Base-by-base conservation (phyloP, 2,888 invertebrate species). In the Aporophyla lueneburgensis region DNA sequence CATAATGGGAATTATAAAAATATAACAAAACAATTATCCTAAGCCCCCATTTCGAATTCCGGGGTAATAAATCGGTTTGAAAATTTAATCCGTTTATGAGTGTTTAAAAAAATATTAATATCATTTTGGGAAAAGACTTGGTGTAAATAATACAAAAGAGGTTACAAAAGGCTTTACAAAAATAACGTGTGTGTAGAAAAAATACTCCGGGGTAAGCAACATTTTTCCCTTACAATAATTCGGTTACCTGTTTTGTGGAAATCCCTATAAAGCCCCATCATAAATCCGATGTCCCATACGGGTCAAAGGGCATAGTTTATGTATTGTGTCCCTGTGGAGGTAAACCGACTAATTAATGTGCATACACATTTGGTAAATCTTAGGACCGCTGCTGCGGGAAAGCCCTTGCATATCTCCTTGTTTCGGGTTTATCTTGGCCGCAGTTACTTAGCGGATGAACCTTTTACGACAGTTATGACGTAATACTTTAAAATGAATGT, bases 251-350 rank as follows among this genome's bases (percentile, higher is more conserved):
- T 85, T 76, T 61, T 70, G 70, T 73, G 49, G 53, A 78, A 85
- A 81, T 81, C 87, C 76, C 67, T 54, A 74, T 77, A 76, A 86
- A 86, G 61, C 79, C 77, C 76, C 69, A 81, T 85, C 82, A 87
- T 87, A 85, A 87, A 87, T 87, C 87, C 71, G 21, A 72, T 72
- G 69, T 40, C 76, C 79, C 62, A 46, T 76, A 62, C 16, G 82
- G 85, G 72, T 87, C 85, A 87, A 86, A 87, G 62, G 75, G 74
- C 87, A 78, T 86, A 81, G 82, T 86, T 85, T 85, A 85, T 86
- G 72, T 81, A 86, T 81, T 81, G 71, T 85, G 69, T 86, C 66
- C 72, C 21, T 43, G 27, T 67, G 51, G 46, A 87, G 79, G 82
- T 77, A 74, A 65, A 79, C 87, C 59, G 58, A 77, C 71, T 87